Percentiles rank a stretch among this genome's conserved stretches.
Evolutionary conservation across 2,113 vertebrate genomes (phyloP).

Genomic region (Cyprinodon brontotheroides): DNA sequence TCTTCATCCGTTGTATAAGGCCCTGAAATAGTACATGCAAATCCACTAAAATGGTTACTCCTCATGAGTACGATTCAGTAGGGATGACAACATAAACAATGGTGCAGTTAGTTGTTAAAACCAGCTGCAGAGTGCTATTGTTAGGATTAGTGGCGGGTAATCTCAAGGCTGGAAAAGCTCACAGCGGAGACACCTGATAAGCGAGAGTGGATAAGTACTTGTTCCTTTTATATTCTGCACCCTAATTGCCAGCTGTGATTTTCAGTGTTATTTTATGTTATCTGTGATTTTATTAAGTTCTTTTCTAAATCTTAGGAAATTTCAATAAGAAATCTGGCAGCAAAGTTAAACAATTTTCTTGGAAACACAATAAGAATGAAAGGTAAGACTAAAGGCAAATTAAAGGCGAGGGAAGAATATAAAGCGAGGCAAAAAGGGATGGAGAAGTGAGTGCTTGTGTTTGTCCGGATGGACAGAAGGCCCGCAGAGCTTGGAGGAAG

Average conservation of each 20-base stretch:
- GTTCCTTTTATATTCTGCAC: slow-evolving; percentile 44
- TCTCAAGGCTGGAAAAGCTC: slow-evolving; percentile 62
- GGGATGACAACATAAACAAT: slow-evolving; percentile 76
- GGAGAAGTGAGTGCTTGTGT: slow-evolving; percentile 45
- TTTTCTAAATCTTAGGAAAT: not conserved
- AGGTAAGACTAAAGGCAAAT: slow-evolving; percentile 20
- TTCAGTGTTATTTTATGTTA: not conserved
- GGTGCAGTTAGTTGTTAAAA: slow-evolving; percentile 66
- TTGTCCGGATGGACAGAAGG: slow-evolving; percentile 66
- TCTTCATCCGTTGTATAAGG: slow-evolving; percentile 52
- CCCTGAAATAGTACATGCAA: slow-evolving; percentile 63
- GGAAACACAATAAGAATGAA: slow-evolving; percentile 15
- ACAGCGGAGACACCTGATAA: slow-evolving; percentile 63
- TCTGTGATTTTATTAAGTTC: not conserved
- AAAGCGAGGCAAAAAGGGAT: slow-evolving; percentile 27
- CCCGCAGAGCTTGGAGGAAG: slow-evolving; percentile 69
- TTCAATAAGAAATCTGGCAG: slow-evolving; percentile 5
- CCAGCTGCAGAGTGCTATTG: slow-evolving; percentile 62
- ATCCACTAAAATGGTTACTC: slow-evolving; percentile 63
- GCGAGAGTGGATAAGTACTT: slow-evolving; percentile 46
- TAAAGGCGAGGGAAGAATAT: slow-evolving; percentile 32
- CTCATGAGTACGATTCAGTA: slow-evolving; percentile 46
- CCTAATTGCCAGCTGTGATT: slow-evolving; percentile 23
- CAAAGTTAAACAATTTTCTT: not conserved
- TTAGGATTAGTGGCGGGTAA: slow-evolving; percentile 74